Base-by-base conservation (phyloP, 2,888 invertebrate genomes). In the Pegoplata infirma region DNA sequence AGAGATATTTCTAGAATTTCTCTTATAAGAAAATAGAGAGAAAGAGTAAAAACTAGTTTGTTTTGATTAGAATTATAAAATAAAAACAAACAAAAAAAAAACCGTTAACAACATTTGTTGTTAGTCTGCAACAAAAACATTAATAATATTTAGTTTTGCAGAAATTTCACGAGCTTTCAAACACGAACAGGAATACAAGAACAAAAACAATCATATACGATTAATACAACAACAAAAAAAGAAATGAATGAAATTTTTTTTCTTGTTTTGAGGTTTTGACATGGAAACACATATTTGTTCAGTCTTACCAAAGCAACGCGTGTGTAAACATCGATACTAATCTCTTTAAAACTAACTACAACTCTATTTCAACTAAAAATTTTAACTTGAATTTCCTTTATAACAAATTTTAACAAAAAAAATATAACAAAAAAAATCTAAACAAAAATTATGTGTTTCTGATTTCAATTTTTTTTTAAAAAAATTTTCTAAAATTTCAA, bases 271-370 rank as follows among this genome's bases (percentile, higher is more conserved):
- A 36, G 40, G n/a, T 23, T 80, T 74, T 68, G 72, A 69, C 59
- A 80, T 69, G 73, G 69, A 74, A 76, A 73, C 73, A 73, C 56
- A 69, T 53, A 73, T 58, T 68, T 61, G 49, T 67, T 75, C 55
- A 79, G 79, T 79, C 71, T 75, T 72, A 63, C 61, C 56, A 67
- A 79, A 72, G 79, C 79, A 75, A 79, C 79, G 79, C 75, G 75
- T 58, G 79, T 75, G 67, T 63, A 46, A 75, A 79, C 79, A 79
- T 75, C 79, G 75, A 67, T 36, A 53, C 59, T 59, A 12, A 5
- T 72, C 67, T 74, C 59, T 51, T n/a, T n/a, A n/a, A n/a, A 58
- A 51, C 66, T 74, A 59, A 14, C 47, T 51, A 14, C 23, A 51
- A 23, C n/a, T 7, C 23, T 51, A 51, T n/a, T 51, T n/a, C 3